These are phyloP conservation scores for Rhyzopertha dominica DNA, from an alignment of 1,140 invertebrate genomes.

Conservation along the genomic window DNA sequence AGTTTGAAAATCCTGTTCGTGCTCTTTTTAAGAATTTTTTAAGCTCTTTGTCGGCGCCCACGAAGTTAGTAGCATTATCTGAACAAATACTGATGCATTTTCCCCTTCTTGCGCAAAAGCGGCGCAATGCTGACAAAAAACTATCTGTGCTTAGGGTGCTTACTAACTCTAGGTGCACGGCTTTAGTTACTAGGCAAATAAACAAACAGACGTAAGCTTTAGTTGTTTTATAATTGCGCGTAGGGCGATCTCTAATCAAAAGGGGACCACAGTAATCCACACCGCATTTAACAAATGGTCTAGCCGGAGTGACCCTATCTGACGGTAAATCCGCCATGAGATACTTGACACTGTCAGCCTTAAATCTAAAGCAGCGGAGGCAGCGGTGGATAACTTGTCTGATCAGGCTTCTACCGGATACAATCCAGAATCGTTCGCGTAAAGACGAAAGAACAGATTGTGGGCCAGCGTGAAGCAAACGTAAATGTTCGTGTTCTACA, in stretches of 20 bases:
- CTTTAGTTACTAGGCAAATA: conserved; percentile 32
- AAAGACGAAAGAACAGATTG: conserved; percentile 14
- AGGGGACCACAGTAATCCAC: conserved; percentile 38
- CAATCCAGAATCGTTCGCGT: conserved; percentile 16
- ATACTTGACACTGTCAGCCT: conserved; percentile 17
- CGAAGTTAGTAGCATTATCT: conserved; percentile 45
- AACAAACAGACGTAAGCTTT: conserved; percentile 43
- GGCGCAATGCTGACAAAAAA: conserved; percentile 39
- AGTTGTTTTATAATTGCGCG: conserved; percentile 14
- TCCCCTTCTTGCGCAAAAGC: no score
- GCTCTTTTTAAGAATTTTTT: neutral
- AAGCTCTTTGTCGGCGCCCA: conserved; percentile 21
- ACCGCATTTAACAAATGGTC: conserved; percentile 25
- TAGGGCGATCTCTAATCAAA: conserved; percentile 10
- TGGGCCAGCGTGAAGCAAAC: conserved; percentile 14
- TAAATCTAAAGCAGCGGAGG: conserved; percentile 14
- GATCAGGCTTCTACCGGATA: conserved; percentile 9
- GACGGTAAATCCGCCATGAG: conserved; percentile 40
- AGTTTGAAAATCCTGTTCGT: no score
- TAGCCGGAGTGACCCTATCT: conserved; percentile 28
- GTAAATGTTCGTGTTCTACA: conserved; percentile 17
- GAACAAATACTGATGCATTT: conserved; percentile 31
- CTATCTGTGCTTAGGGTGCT: conserved; percentile 34
- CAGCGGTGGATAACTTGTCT: conserved; percentile 10
- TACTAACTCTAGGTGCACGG: conserved; percentile 36